These are phyloP conservation scores for Pluvianellus socialis DNA, from an alignment of 2,113 vertebrate genomes.

Conservation along the genomic window DNA sequence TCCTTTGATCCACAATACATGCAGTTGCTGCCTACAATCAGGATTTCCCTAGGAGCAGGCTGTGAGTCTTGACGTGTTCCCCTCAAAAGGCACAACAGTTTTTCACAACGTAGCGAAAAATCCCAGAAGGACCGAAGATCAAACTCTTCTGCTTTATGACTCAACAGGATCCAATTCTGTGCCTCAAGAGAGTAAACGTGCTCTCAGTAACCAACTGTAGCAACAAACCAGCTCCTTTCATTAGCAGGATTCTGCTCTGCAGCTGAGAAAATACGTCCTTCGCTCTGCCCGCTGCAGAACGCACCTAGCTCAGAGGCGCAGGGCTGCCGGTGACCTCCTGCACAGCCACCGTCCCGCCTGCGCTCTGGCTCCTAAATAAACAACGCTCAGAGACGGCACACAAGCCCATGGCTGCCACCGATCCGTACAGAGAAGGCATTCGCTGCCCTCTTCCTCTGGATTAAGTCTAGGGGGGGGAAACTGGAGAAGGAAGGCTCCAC, in stretches of 20 bases:
- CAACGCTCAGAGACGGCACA: background rate
- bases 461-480: background rate
- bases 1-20: background rate
- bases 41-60: background rate
- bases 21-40: background rate
- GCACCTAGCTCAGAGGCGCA: background rate
- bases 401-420: background rate
- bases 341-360: background rate
- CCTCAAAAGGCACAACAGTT: background rate
- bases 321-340: background rate
- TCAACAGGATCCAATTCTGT: background rate
- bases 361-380: background rate
- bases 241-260: background rate
- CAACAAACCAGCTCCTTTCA: slow-evolving; percentile 21
- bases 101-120: background rate
- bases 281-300: background rate
- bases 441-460: background rate
- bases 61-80: background rate
- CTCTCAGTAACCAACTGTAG: background rate
- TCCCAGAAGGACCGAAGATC: background rate
- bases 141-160: background rate
- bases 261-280: background rate
- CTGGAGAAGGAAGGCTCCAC: background rate
- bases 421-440: background rate
- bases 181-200: background rate